phyloP scores from a whole-genome alignment of 2,797 vertebrate genomes.

The Myotis findleyi region DNA sequence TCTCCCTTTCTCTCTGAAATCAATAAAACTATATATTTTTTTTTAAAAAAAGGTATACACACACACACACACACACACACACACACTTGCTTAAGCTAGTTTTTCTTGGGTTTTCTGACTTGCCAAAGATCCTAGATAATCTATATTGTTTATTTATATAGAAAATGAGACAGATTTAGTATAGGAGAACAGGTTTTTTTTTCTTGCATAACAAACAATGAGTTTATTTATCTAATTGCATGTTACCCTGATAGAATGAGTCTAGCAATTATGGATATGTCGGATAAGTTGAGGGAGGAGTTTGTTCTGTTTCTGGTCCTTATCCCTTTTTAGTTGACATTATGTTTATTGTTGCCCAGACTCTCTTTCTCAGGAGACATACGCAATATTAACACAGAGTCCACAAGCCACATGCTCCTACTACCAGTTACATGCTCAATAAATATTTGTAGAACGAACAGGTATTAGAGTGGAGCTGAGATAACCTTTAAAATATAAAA shows the following conservation, averaged over 20 bases:
- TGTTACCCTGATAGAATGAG: neutral
- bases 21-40: too few relatives aligned
- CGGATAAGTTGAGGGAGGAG: fast-evolving
- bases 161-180: neutral
- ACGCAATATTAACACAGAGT: neutral
- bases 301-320: neutral
- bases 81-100: neutral
- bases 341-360: neutral
- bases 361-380: neutral
- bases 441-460: neutral
- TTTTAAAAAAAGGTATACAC: neutral
- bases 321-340: neutral
- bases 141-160: neutral
- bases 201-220: neutral
- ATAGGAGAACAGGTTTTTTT: neutral
- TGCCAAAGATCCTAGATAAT: neutral
- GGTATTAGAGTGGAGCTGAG: neutral
- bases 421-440: neutral
- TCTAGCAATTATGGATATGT: neutral
- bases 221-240: neutral
- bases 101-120: neutral
- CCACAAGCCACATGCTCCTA: too few relatives aligned
- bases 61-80: neutral
- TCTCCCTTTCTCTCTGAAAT: too few relatives aligned
- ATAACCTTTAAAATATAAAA: slow-evolving; percentile 44